Evolutionary conservation across 2,888 invertebrate genomes (phyloP), one percentile per base, ranked within the genome.

Genomic region (Dastarcus helophoroides): DNA sequence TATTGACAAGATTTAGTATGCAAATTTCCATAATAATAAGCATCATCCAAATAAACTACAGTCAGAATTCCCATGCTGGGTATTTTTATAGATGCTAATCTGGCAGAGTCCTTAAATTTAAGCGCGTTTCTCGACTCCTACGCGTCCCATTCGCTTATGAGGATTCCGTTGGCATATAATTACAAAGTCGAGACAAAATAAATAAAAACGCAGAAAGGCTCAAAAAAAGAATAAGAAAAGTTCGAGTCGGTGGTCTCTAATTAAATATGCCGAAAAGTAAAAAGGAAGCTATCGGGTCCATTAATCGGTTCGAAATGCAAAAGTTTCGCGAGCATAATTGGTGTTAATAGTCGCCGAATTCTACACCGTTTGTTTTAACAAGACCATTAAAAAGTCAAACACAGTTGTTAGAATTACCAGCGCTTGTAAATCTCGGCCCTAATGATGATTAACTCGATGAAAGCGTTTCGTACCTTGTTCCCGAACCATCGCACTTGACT

Each of bases 141-240:
- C 33, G 28, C 29, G 10, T 9, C 10, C 3, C 3, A 13, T 14
- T 14, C 14, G 26, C 14, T 26, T 26, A 26, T 17, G 19, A 17
- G 19, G n/a, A 17, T 15, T 14, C 22, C 36, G 36, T 39, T 39
- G 36, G 38, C 40, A 40, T 40, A 26, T 35, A 37, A 43, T 42
- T 38, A 38, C 36, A 19, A n/a, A 32, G 36, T 24, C 37, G 26
- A 35, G 39, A 39, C 43, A 35, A 40, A 41, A 43, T 36, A 40
- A 43, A 40, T 35, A 35, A 43, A 35, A 40, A 36, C 29, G 29
- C n/a, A n/a, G n/a, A 19, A n/a, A 32, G 36, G 24, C 37, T 26
- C 34, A 38, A 39, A 41, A 35, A 40, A 41, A 43, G 34, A 40
- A 43, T 39, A 34, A 35, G 41, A 35, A 40, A 36, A 29, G 29